phyloP scores from a whole-genome alignment of 2,888 invertebrate genomes.

The Stenurella melanura region DNA sequence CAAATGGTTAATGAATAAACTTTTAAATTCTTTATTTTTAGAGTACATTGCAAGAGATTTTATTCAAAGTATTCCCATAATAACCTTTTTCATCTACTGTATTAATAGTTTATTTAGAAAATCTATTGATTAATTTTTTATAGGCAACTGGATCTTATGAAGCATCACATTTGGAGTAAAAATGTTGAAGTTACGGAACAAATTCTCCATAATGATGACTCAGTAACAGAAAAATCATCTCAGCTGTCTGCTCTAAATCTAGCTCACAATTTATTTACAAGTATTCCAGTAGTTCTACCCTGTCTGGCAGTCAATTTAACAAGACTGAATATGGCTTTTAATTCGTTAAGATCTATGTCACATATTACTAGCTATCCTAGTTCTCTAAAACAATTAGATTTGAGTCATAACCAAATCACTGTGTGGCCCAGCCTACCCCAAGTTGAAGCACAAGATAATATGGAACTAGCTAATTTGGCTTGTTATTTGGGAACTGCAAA shows the following conservation, averaged over 20 bases:
- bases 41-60: too few species aligned
- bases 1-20: too few species aligned
- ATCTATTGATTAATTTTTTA: too few species aligned
- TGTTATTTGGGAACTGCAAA: slow-evolving; percentile 76
- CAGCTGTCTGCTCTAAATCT: slow-evolving; percentile 87
- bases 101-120: too few species aligned
- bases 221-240: slow-evolving; percentile 78
- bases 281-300: slow-evolving; percentile 90
- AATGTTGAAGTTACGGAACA: slow-evolving; percentile 81
- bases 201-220: slow-evolving; percentile 77
- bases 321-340: slow-evolving; percentile 93
- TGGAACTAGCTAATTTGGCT: slow-evolving; percentile 81
- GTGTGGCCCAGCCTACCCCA: slow-evolving; percentile 92
- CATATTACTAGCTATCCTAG: slow-evolving; percentile 93
- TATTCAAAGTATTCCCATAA: too few species aligned
- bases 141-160: slow-evolving; percentile 80
- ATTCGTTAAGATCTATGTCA: slow-evolving; percentile 87
- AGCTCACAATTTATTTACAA: slow-evolving; percentile 92
- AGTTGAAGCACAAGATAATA: slow-evolving; percentile 77
- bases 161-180: slow-evolving; percentile 86
- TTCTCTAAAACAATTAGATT: slow-evolving; percentile 91
- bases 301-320: slow-evolving; percentile 92
- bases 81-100: too few species aligned
- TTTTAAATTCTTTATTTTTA: too few species aligned
- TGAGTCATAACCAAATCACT: slow-evolving; percentile 93